Evolutionary conservation across 2,113 vertebrate species (phyloP), one percentile per base, ranked within the genome.

Genomic region (Lophochroa leadbeateri): DNA sequence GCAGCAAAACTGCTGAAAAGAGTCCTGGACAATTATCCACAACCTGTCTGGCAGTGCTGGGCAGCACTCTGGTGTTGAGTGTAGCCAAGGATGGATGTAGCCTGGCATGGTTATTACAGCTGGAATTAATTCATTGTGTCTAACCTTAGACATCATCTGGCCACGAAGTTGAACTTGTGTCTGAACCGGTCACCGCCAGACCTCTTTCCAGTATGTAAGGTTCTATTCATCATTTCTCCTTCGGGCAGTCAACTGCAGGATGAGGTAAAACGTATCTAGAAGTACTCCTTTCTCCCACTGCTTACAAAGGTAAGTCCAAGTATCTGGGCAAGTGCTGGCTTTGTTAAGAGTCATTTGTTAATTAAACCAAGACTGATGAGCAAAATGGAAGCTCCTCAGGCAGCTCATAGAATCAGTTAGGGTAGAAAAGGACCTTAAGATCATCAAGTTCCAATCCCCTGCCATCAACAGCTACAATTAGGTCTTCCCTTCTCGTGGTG

Each of bases 281-380:
- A 63, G 9, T 17, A 21, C 3, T 46, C 12, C 43, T 82, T 95
- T 41, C 65, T 82, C 57, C 52, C 39, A 19, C 15, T 47, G 20
- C 21, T 76, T 49, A 8, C 19, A 18, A 18, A 28, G 12, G 16
- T 13, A 82, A 55, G 61, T 25, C 29, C 24, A 11, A 85, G 20
- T 3, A 20, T 35, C 15, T 0, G 1, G 9, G 28, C 10, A 37
- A 70, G 31, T 16, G 3, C 0, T 18, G 46, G 20, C 16, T 43
- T n/a, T 70, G 35, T 11, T 29, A 10, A 47, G 9, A 55, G 13
- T 52, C 23, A 15, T 9, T 39, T 55, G 10, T 44, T 63, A 41
- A 57, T 69, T 61, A 65, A 69, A 69, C 5, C 4, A 9, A 27
- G 18, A 43, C 8, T 70, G 35, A 41, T 57, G 78, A 6, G 19